A percentile compares a stretch with the other conserved stretches of the same genome.
phyloP scores from a whole-genome alignment of 2,888 invertebrate genomes.

The Chydorus sphaericus region DNA sequence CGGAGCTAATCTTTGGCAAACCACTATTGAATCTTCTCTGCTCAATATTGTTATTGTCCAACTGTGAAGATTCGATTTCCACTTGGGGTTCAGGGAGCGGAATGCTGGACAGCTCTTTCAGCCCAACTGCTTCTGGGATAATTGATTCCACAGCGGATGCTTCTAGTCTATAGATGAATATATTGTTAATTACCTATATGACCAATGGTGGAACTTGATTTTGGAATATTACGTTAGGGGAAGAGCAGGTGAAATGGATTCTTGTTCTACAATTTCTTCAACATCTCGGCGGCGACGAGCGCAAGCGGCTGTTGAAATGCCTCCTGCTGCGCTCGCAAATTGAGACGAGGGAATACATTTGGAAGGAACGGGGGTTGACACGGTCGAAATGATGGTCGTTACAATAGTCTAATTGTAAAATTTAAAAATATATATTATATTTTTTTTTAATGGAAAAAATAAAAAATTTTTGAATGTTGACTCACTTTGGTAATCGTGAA shows the following conservation, averaged over 20 bases:
- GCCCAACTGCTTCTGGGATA: not conserved
- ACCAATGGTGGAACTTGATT: not conserved
- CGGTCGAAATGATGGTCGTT: not conserved
- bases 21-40: too few relatives aligned
- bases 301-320: not conserved
- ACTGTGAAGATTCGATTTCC: not conserved
- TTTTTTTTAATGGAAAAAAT: too few relatives aligned
- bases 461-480: not conserved
- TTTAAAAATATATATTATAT: too few relatives aligned
- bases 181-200: not conserved
- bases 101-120: not conserved
- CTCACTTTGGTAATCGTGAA: not conserved
- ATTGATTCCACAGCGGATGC: not conserved
- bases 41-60: not conserved
- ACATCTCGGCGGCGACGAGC: not conserved
- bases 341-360: not conserved
- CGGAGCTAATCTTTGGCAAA: too few relatives aligned
- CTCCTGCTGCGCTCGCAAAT: not conserved
- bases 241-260: not conserved
- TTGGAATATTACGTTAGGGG: not conserved
- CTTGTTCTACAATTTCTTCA: not conserved
- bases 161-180: not conserved
- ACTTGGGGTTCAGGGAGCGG: not conserved
- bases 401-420: not conserved
- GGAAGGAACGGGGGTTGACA: not conserved